Evolutionary conservation across 2,888 invertebrate species (phyloP).

Genomic region (Pedicia rivosa): DNA sequence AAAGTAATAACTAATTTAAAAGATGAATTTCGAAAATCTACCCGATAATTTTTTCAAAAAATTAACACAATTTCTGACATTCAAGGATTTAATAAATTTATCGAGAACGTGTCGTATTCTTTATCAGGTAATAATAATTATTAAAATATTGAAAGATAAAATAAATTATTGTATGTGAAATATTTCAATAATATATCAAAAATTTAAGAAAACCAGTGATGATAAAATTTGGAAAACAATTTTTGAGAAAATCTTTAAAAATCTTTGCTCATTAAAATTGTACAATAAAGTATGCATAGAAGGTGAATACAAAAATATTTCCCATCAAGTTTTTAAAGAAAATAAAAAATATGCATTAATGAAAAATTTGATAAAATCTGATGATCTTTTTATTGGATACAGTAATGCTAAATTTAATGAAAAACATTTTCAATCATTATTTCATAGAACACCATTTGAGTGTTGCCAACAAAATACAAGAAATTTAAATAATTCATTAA

Average conservation of each 20-base stretch:
- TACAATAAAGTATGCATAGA: conserved; percentile 6
- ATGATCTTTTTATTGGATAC: no score
- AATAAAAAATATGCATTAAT: neutral
- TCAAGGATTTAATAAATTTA: conserved; percentile 8
- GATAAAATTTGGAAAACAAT: conserved; percentile 10
- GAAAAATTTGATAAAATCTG: neutral
- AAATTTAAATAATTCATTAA: no score
- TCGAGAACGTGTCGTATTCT: conserved; percentile 9
- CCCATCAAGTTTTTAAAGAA: conserved; percentile 4
- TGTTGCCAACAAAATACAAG: no score
- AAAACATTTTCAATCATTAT: neutral
- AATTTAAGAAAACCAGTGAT: conserved; percentile 8
- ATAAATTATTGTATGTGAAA: neutral
- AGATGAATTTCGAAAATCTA: no score
- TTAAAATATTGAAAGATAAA: neutral
- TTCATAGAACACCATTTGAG: neutral
- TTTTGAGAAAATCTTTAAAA: conserved; percentile 9
- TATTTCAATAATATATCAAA: neutral
- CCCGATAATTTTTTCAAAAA: conserved; percentile 7
- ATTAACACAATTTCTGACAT: conserved; percentile 5
- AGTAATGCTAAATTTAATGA: no score
- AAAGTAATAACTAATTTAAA: no score
- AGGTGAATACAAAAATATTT: conserved; percentile 7
- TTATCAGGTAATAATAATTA: conserved; percentile 7
- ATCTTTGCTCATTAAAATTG: conserved; percentile 5